Evolutionary conservation across 2,113 vertebrate genomes (phyloP).

Genomic region (Dipodomys ordii): DNA sequence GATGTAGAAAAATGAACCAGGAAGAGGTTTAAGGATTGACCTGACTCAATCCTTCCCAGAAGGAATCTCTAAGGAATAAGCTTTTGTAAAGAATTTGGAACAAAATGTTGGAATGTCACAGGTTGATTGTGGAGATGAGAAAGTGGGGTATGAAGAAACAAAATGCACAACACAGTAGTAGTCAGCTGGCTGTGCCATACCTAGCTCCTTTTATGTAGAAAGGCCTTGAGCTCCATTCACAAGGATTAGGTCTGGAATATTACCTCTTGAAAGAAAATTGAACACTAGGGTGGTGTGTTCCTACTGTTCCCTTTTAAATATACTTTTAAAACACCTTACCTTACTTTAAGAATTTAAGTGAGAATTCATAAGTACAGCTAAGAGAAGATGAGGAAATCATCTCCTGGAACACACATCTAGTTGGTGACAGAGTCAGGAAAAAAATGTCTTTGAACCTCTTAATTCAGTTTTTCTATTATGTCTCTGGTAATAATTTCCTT

Average conservation of each 20-base stretch:
- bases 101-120: constrained; percentile 1
- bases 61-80: not conserved
- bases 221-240: not conserved
- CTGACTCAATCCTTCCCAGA: not conserved
- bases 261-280: constrained; percentile 42
- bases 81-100: constrained; percentile 41
- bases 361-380: constrained; percentile 70
- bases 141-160: not conserved
- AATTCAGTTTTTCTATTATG: constrained; percentile 51
- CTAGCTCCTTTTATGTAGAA: not conserved
- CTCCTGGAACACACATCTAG: constrained; percentile 56
- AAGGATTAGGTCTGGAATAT: not conserved
- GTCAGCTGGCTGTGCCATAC: not conserved
- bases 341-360: constrained; percentile 51
- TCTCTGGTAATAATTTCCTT: constrained; percentile 47
- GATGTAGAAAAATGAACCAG: not conserved
- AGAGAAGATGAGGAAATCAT: constrained; percentile 52
- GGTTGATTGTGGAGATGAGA: not conserved
- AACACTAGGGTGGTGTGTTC: not conserved
- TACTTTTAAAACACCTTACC: not conserved
- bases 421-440: constrained; percentile 48
- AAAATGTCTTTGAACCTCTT: constrained; percentile 47
- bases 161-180: not conserved
- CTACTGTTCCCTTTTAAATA: not conserved
- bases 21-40: not conserved